Percentiles rank a stretch among this genome's conserved stretches.
Evolutionary conservation across 2,888 invertebrate genomes (phyloP).

Genomic region (Scelioninae gen. 1): DNA sequence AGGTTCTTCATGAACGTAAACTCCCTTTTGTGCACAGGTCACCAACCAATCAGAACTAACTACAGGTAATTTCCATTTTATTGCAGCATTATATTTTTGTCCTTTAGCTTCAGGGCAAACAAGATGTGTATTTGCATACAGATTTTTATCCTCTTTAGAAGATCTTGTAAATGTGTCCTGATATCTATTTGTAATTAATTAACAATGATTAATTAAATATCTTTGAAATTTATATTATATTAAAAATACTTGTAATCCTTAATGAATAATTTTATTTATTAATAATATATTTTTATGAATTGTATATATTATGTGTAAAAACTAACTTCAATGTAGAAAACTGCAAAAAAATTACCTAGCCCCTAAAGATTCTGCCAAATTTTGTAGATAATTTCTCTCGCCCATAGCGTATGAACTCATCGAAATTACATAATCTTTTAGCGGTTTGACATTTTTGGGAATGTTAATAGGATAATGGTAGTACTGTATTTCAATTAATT

Average conservation of each 20-base stretch:
- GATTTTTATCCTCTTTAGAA: conserved; percentile 83
- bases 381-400: conserved; percentile 90
- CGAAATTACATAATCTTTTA: conserved; percentile 90
- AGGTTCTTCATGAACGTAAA: conserved; percentile 85
- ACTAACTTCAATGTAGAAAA: too few relatives aligned
- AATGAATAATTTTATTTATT: too few relatives aligned
- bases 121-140: conserved; percentile 91
- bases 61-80: conserved; percentile 94
- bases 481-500: conserved; percentile 87
- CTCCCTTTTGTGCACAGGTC: conserved; percentile 87
- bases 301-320: too few relatives aligned
- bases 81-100: conserved; percentile 92
- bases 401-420: conserved; percentile 90
- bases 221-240: background rate
- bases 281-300: too few relatives aligned
- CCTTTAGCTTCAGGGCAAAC: conserved; percentile 90
- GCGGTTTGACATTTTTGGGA: conserved; percentile 84
- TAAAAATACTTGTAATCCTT: background rate
- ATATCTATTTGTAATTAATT: conserved; percentile 82
- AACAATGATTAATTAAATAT: background rate
- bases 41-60: conserved; percentile 91
- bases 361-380: conserved; percentile 89
- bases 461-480: conserved; percentile 89
- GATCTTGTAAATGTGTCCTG: conserved; percentile 89
- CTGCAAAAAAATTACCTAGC: conserved; percentile 86